Conservation (phyloP, 2,113 vertebrate genomes). For the Entosphenus tridentatus region DNA sequence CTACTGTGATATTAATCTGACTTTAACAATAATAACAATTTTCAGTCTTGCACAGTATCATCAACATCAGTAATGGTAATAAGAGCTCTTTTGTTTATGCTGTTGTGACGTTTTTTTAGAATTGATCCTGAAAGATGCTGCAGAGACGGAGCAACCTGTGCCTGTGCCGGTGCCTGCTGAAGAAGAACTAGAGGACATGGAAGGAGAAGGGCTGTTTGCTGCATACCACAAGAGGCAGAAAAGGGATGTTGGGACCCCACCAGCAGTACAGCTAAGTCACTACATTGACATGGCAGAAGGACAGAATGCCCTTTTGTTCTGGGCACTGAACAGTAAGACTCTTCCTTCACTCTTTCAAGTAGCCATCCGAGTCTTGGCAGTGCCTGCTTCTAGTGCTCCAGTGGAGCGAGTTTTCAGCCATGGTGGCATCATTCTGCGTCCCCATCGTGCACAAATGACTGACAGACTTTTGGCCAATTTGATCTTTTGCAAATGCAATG, state of each 20-base stretch:
- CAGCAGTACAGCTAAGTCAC: neutral
- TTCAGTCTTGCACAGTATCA: neutral
- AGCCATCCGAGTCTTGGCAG: neutral
- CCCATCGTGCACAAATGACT: slow-evolving; percentile 7
- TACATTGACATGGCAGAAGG: slow-evolving; percentile 6
- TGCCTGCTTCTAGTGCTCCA: slow-evolving; percentile 8
- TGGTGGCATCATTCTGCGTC: slow-evolving; percentile 9
- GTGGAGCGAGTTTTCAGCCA: slow-evolving; percentile 9
- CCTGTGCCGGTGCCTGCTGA: neutral
- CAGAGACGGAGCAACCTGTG: neutral
- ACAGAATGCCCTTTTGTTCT: slow-evolving; percentile 6
- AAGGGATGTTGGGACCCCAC: neutral
- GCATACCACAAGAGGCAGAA: slow-evolving; percentile 7
- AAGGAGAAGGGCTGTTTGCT: neutral
- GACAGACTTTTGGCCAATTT: slow-evolving; percentile 7
- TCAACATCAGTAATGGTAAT: neutral
- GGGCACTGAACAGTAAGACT: slow-evolving; percentile 4
- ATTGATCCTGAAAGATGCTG: slow-evolving; percentile 6
- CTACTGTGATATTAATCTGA: neutral
- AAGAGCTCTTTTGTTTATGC: neutral
- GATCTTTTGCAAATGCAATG: neutral
- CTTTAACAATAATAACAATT: neutral
- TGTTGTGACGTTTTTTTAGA: neutral
- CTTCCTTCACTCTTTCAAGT: slow-evolving; percentile 8
- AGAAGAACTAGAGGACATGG: neutral